Evolutionary conservation across 2,113 vertebrate species (phyloP), one percentile per base, ranked within the genome.

Genomic region (Burhinus oedicnemus): DNA sequence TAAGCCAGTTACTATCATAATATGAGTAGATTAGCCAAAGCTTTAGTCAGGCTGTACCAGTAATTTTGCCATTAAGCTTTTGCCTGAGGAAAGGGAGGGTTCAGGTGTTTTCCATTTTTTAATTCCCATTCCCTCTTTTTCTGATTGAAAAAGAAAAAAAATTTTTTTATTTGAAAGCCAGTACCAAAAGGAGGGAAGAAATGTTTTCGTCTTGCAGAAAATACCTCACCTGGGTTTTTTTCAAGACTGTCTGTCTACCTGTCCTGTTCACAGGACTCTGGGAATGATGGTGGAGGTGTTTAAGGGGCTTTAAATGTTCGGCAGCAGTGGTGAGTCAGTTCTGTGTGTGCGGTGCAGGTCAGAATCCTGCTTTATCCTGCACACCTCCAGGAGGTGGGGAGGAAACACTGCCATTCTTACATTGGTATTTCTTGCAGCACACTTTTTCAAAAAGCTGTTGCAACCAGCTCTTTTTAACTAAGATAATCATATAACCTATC

Each of bases 51-150:
- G 71, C 49, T 91, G 42, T 76, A 85, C 93, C 3, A 16, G 94
- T 70, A 89, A 68, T 95, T 94, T 94, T 94, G 61, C 61, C 69
- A 87, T 85, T 85, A 89, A 94, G 45, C 30, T 87, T 91, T 94
- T 89, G 70, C 84, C 90, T 87, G 78, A 91, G 91, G 93, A 87
- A 72, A 93, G 78, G 89, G 91, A 91, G 87, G 47, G 49, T 94
- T 93, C 69, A 60, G 26, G 14, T 47, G 18, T 47, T 51, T 84
- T 81, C 60, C 23, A 15, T 71, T 96, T 95, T 68, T 52, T 5
- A 96, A 34, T 20, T 89, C 47, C 54, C 64, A 14, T 81, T 93
- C 75, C 34, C 57, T 79, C 26, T 68, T 84, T 81, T 92, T 60
- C 21, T 84, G 47, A 36, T 19, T 57, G 45, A 25, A 87, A 66